A percentile compares a stretch with the other conserved stretches of the same genome.
phyloP scores from a whole-genome alignment of 2,113 vertebrate genomes.

The Beaufortia kweichowensis region DNA sequence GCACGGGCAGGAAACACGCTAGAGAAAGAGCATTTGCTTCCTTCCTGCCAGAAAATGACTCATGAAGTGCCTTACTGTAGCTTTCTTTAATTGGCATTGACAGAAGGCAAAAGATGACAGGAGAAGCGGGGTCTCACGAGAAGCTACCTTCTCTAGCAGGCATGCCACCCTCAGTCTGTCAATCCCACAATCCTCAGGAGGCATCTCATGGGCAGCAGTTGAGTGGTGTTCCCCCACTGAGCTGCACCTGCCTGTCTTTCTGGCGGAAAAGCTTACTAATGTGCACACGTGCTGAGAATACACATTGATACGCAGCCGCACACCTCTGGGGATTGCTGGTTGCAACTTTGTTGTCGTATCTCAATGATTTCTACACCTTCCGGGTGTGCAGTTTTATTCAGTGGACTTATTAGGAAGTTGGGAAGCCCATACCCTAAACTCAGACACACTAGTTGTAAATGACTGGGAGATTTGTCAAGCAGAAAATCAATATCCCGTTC shows the following conservation, averaged over 20 bases:
- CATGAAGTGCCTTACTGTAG: conserved; percentile 22
- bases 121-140: conserved; percentile 32
- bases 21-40: conserved; percentile 11
- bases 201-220: conserved; percentile 6
- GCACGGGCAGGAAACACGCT: background rate
- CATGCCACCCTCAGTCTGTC: conserved; percentile 39
- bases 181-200: conserved; percentile 42
- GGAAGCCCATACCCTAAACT: background rate
- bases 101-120: conserved; percentile 9
- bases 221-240: background rate
- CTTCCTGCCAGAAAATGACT: conserved; percentile 25
- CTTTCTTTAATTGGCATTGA: conserved; percentile 32
- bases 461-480: conserved; percentile 12
- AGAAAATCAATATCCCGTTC: conserved; percentile 6
- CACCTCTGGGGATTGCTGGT: conserved; percentile 7
- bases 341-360: conserved; percentile 6
- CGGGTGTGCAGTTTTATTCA: background rate
- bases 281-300: conserved; percentile 16
- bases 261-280: conserved; percentile 26
- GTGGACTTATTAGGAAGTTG: conserved; percentile 7
- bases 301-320: background rate
- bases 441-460: conserved; percentile 7
- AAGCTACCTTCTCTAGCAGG: conserved; percentile 20
- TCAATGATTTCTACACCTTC: conserved; percentile 6
- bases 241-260: conserved; percentile 30